These are phyloP conservation scores for Platanista minor DNA, from an alignment of 2,113 vertebrate genomes.

Conservation along the genomic window DNA sequence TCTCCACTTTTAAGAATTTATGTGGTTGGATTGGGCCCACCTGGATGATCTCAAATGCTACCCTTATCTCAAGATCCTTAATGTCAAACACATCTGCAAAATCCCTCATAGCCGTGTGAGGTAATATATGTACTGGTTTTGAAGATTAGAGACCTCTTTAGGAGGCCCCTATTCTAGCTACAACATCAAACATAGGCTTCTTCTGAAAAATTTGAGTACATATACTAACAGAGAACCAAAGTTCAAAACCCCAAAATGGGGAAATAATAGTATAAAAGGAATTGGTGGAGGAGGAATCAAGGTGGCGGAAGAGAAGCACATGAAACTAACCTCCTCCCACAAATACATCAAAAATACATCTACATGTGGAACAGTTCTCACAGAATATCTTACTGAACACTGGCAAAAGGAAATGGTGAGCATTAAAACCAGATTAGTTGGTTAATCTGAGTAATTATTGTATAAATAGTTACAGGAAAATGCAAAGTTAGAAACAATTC, in stretches of 20 bases:
- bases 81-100: neutral
- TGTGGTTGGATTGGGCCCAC: neutral
- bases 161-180: neutral
- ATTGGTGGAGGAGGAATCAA: neutral
- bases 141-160: neutral
- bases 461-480: neutral
- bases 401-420: neutral
- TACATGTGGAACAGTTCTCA: neutral
- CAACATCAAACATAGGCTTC: neutral
- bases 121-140: neutral
- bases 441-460: neutral
- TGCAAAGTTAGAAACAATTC: neutral
- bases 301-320: neutral
- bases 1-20: neutral
- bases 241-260: neutral
- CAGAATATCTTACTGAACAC: neutral
- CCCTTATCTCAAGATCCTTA: neutral
- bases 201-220: neutral
- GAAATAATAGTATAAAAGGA: neutral
- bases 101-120: neutral
- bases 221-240: neutral
- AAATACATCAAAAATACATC: neutral
- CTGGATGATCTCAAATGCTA: neutral
- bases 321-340: neutral
- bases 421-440: neutral